Conservation (phyloP, 2,888 invertebrate species). For the Acleris holmiana region DNA sequence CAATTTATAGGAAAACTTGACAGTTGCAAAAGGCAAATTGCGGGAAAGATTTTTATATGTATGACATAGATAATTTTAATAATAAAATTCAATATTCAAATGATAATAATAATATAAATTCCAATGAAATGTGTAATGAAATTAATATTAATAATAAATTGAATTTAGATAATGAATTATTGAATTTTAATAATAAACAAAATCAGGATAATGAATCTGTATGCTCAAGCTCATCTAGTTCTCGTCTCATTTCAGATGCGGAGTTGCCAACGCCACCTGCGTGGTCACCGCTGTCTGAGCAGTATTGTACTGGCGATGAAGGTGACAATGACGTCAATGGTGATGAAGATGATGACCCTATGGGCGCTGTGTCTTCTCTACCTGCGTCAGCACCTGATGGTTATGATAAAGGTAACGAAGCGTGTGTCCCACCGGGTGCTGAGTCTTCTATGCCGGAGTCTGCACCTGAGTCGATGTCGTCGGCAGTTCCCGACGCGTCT, state of each 20-base stretch:
- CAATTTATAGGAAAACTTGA: neutral
- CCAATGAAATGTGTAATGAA: no score
- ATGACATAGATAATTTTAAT: neutral
- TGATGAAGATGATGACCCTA: neutral
- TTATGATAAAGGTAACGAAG: neutral
- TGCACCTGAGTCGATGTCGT: neutral
- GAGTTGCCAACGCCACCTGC: neutral
- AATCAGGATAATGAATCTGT: neutral
- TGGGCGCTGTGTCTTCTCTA: neutral
- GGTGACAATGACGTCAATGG: neutral
- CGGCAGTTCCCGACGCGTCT: neutral
- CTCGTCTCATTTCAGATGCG: neutral
- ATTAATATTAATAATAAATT: neutral
- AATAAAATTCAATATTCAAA: neutral
- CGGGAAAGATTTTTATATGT: neutral
- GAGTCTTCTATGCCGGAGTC: slow-evolving; percentile 3
- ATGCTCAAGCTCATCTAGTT: neutral
- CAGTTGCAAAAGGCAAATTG: neutral
- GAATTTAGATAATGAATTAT: neutral
- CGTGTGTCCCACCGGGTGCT: neutral
- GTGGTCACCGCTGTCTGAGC: slow-evolving; percentile 3
- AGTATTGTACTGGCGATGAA: neutral
- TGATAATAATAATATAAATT: neutral
- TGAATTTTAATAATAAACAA: neutral
- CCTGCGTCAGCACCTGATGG: neutral